phyloP scores from a whole-genome alignment of 2,113 vertebrate genomes.

The Dromiciops gliroides region DNA sequence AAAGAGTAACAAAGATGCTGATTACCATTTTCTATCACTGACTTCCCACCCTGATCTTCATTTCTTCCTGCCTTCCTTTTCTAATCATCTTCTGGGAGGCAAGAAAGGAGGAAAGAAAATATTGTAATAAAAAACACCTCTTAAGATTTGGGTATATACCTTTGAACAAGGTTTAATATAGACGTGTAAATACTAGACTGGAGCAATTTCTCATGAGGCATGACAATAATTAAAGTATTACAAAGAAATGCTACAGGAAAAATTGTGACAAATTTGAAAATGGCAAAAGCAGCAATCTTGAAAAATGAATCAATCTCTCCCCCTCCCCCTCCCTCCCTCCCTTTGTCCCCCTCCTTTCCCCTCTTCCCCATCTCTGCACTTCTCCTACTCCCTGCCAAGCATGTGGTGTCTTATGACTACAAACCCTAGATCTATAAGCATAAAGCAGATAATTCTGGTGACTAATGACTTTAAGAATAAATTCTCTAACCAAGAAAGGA shows the following conservation, averaged over 20 bases:
- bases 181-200: conserved; percentile 25
- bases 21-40: not conserved
- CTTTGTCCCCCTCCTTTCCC: no score
- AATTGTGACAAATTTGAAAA: conserved; percentile 22
- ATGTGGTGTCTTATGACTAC: not conserved
- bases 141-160: conserved; percentile 2
- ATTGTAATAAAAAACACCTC: conserved; percentile 29
- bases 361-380: no score
- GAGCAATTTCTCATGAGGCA: conserved; percentile 19
- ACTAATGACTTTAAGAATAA: conserved; percentile 4
- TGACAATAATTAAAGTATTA: conserved; percentile 16
- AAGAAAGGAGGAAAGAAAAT: conserved; percentile 54
- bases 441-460: not conserved
- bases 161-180: conserved; percentile 47
- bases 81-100: conserved; percentile 16
- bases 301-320: not conserved
- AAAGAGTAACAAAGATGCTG: conserved; percentile 26
- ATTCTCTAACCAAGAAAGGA: not conserved
- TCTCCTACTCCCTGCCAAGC: no score
- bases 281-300: not conserved
- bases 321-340: no score
- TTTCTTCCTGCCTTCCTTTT: conserved; percentile 34
- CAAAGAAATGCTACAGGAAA: conserved; percentile 19
- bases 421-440: not conserved
- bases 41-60: conserved; percentile 19